Base-by-base conservation (phyloP, 1,140 invertebrate species). In the Drosophila triauraria region DNA sequence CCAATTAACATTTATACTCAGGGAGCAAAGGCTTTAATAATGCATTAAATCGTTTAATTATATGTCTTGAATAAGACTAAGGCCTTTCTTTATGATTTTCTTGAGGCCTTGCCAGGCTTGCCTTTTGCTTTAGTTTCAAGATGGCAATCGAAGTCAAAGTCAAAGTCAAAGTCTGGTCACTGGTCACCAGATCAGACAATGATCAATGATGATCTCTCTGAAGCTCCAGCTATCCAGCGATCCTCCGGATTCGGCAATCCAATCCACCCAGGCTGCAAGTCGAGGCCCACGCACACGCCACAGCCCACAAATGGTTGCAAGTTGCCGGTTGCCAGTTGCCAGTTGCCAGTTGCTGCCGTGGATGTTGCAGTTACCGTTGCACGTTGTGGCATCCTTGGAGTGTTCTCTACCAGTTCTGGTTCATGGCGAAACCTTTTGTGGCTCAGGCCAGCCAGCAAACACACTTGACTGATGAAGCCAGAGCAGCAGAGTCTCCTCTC, bases 381-480 rank as follows among this genome's bases (percentile, higher is more conserved):
- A 35, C 32, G 32, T 35, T 4, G 40, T 58, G 27, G 51, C 51
- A 72, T 57, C 51, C 53, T 70, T 70, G n/a, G 35, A 25, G 17
- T 54, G 32, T 23, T 23, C 25, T 56, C n/a, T 25, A 35, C 57
- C 40, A 61, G 30, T 43, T 32, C 38, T 50, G 30, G 43, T 43
- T 20, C 12, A 20, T 61, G 50, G 23, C 20, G 12, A 40, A 67
- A 76, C 44, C 75, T 78, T 79, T 71, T 68, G 64, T 59, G 61
- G 63, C 59, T 38, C 50, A 75, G 50, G 67, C 64, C 67, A 56
- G 47, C 20, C 75, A 43, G 61, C 32, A 43, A 51, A 65, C 75
- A 70, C 75, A 78, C 61, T 78, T 78, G 75, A 78, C 75, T 78
- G 75, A 78, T 78, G 75, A 78, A 78, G 75, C 50, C 53, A 69